Base-by-base conservation (phyloP, 1,140 invertebrate species). In the Chironomus tepperi region DNA sequence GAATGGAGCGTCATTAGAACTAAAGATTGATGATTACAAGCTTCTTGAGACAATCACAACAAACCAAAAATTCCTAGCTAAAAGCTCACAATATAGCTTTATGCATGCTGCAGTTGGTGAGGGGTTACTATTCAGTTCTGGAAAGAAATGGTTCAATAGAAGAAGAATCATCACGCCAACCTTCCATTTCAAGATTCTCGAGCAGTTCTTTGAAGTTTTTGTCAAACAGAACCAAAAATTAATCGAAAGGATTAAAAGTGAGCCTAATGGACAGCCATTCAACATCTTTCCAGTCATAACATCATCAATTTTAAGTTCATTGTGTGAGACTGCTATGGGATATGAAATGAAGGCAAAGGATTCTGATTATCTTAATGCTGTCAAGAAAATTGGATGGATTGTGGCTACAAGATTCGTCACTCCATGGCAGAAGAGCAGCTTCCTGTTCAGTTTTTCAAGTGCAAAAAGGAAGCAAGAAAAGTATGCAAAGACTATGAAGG, bases 131-230 rank as follows among this genome's bases (percentile, higher is more conserved):
- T 34, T 72, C 15, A 16, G 15, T 10, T 12, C 47, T n/a, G n/a
- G n/a, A 12, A 10, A 75, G 43, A 90, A 90, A 81, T 93, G 91
- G 91, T 84, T 85, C 42, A 77, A 76, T 0, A 81, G 89, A 65
- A 83, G 92, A n/a, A 91, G 90, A 80, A 79, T 93, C 65, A 79
- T 93, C 6, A 93, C 92, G 0, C 90, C 92, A 3, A 88, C 89
- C 0, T 93, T 93, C 78, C 92, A 93, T 81, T 91, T 90, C 79
- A 86, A 86, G 75, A 89, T 94, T 24, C 79, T 93, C 7, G 87
- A 91, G 74, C 84, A 88, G 74, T 93, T 93, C 77, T 76, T 91
- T 3, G 84, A 86, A 9, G 85, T 81, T 74, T 90, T 77, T 73
- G n/a, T n/a, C n/a, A n/a, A n/a, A n/a, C 87, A 79, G 80, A 78